Base-by-base conservation (phyloP, 2,113 vertebrate species). In the Pelodiscus sinensis region DNA sequence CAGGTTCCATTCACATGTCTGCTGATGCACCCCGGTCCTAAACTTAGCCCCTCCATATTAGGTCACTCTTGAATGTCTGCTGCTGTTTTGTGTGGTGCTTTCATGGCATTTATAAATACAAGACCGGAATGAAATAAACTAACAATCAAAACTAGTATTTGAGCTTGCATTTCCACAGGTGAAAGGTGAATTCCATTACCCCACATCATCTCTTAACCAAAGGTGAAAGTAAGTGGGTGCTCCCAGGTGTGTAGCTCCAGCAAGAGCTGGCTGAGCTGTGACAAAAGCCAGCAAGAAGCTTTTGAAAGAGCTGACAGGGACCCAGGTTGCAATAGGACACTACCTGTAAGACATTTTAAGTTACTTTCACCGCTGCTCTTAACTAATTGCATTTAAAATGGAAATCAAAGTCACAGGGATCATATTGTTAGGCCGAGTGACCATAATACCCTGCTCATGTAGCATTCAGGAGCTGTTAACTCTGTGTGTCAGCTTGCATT, bases 401-500 rank as follows among this genome's bases (percentile, higher is more conserved):
- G 38, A 94, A 94, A 92, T 84, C 68, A 75, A 89, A 94, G 65
- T 52, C 58, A 87, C 80, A 90, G 95, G 91, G 55, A 79, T 96
- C 95, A 82, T 88, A 54, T 93, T 82, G 83, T 90, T 95, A 82
- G 93, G 71, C 57, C 52, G 71, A 94, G 82, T 62, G 85, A 68
- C 82, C 58, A 84, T 88, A 91, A 56, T 91, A 51, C 82, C 58
- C 44, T 93, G 58, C 89, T 88, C 87, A 18, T 56, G 77, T 94
- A 81, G 84, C 85, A 81, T 94, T 96, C 94, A 95, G 88, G 89
- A 94, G 73, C 84, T 93, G 85, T 97, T 97, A 96, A 83, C 94
- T 95, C 90, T 89, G 29, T 88, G 54, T 79, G 94, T 96, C 96
- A 96, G 90, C 93, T 94, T 95, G 92, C 81, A 95, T 86, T 86